These are phyloP conservation scores for Acropternis orthonyx DNA, from an alignment of 2,797 vertebrate species.

Conservation along the genomic window DNA sequence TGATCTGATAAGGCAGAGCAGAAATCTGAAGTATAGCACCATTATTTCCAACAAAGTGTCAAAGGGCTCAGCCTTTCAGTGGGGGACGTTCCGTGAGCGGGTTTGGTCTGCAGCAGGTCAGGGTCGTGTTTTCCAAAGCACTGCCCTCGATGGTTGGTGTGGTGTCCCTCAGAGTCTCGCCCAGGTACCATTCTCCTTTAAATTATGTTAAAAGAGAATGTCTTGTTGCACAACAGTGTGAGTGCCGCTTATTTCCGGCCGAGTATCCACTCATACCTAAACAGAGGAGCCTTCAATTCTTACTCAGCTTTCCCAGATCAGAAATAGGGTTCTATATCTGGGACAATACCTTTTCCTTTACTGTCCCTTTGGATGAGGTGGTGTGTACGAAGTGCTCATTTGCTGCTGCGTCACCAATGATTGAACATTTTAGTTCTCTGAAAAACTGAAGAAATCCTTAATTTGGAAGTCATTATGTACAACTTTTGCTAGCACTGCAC, in stretches of 20 bases:
- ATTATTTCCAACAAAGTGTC: neutral
- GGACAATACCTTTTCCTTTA: neutral
- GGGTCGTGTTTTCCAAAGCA: neutral
- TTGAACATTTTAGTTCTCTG: neutral
- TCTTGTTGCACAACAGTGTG: neutral
- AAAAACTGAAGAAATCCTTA: neutral
- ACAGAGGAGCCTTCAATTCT: neutral
- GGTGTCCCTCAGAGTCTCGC: neutral
- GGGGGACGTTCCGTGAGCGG: fast-evolving
- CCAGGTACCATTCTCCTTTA: neutral
- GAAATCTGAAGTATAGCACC: constrained; percentile 29
- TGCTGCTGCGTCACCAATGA: neutral
- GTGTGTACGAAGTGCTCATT: neutral
- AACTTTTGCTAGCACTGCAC: neutral
- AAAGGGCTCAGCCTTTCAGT: neutral
- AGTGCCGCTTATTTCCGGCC: neutral
- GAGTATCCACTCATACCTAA: neutral
- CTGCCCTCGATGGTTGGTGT: fast-evolving
- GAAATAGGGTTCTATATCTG: neutral
- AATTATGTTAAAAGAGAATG: neutral
- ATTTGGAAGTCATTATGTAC: neutral
- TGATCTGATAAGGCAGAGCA: neutral
- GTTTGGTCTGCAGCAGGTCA: fast-evolving
- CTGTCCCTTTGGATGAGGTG: neutral
- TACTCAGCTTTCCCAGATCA: neutral